These are phyloP conservation scores for Alethe diademata DNA, from an alignment of 2,113 vertebrate species.

Conservation along the genomic window DNA sequence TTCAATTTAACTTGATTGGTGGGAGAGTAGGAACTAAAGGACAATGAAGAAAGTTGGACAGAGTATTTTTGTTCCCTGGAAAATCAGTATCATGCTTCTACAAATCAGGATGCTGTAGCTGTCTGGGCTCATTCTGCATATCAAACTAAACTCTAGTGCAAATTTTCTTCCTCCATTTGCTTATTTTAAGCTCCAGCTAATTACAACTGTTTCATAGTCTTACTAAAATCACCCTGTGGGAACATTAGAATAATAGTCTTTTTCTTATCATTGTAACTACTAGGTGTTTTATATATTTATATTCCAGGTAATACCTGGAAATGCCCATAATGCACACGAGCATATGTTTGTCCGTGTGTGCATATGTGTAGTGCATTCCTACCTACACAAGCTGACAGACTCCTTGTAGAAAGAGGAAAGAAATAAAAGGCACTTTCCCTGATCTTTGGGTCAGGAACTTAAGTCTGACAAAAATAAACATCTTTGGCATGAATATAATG, in stretches of 20 bases:
- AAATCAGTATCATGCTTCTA: slow-evolving; percentile 4
- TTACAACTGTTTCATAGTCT: slow-evolving; percentile 37
- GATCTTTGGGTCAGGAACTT: not conserved
- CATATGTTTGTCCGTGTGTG: not conserved
- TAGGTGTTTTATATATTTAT: not conserved
- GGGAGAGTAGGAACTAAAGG: not conserved
- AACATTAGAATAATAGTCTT: not conserved
- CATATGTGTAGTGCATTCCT: not conserved
- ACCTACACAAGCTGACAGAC: not conserved
- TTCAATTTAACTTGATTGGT: slow-evolving; percentile 29
- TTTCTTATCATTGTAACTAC: slow-evolving; percentile 11
- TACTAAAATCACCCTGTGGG: slow-evolving; percentile 28
- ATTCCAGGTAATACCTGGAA: not conserved
- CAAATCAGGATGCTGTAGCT: slow-evolving; percentile 12
- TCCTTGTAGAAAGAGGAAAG: not conserved
- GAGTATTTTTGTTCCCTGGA: not conserved
- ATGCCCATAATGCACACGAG: not conserved
- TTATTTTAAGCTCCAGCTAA: slow-evolving; percentile 46
- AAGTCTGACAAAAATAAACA: slow-evolving; percentile 32
- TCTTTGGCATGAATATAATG: not conserved
- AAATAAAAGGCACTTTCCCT: slow-evolving; percentile 3
- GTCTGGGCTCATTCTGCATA: not conserved
- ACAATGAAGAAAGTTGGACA: not conserved
- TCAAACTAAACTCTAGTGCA: not conserved
- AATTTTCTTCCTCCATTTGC: slow-evolving; percentile 12